These are phyloP conservation scores for Dynastes grantii DNA, from an alignment of 2,888 invertebrate species.

Conservation along the genomic window DNA sequence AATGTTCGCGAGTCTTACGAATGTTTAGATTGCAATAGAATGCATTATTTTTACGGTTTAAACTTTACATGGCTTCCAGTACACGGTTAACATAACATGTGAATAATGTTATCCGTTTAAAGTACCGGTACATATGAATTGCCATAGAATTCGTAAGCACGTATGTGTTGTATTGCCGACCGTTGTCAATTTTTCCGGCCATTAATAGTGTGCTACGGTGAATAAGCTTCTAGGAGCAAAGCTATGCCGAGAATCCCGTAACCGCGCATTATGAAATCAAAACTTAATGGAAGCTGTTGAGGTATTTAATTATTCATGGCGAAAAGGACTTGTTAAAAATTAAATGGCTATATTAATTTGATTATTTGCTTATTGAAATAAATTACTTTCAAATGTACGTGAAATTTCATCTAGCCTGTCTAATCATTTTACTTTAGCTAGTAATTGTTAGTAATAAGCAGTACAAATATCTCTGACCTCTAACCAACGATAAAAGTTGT, in stretches of 20 bases:
- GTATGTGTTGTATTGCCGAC: slow-evolving; percentile 14
- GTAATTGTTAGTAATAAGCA: no score
- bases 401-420: no score
- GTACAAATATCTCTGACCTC: no score
- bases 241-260: slow-evolving; percentile 36
- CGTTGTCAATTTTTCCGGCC: slow-evolving; percentile 30
- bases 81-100: slow-evolving; percentile 38
- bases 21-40: slow-evolving; percentile 25
- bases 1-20: no score
- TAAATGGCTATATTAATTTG: no score
- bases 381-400: no score
- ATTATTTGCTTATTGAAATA: no score
- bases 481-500: no score
- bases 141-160: slow-evolving; percentile 43
- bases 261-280: slow-evolving; percentile 22
- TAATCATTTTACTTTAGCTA: no score
- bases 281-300: neutral
- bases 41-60: slow-evolving; percentile 23
- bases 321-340: no score
- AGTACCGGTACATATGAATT: slow-evolving; percentile 42
- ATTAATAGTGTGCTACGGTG: slow-evolving; percentile 26
- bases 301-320: neutral
- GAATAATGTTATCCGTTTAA: slow-evolving; percentile 37
- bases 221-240: slow-evolving; percentile 13
- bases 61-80: slow-evolving; percentile 31